These are phyloP conservation scores for Natrix natrix DNA, from an alignment of 2,797 vertebrate species.

Conservation along the genomic window DNA sequence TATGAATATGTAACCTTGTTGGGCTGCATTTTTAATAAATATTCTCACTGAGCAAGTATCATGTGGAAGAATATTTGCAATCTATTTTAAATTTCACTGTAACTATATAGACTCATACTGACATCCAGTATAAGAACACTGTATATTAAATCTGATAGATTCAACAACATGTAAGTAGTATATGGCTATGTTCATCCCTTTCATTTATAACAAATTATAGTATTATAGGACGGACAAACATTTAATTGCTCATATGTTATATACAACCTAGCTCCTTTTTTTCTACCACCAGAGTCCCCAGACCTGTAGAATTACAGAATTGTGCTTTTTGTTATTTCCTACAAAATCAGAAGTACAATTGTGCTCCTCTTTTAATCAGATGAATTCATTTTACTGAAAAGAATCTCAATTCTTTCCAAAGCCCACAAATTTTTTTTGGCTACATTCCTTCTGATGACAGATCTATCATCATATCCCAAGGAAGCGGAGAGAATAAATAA, in stretches of 20 bases:
- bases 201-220: conserved; percentile 19
- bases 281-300: not conserved
- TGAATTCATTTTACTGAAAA: not conserved
- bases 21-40: not conserved
- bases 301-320: not conserved
- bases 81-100: not conserved
- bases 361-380: not conserved
- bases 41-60: not conserved
- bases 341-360: not conserved
- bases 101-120: not conserved
- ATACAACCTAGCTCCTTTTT: not conserved
- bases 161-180: not conserved
- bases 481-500: not conserved
- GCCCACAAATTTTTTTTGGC: not conserved
- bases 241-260: not conserved
- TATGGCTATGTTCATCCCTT: not conserved
- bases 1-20: not conserved
- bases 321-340: not conserved
- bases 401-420: not conserved
- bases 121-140: not conserved
- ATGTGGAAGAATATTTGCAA: not conserved
- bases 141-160: not conserved
- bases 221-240: not conserved
- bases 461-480: not conserved
- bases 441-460: not conserved